Percentiles rank a stretch among this genome's conserved stretches.
These are phyloP conservation scores for Falco punctatus DNA, from an alignment of 2,113 vertebrate genomes.

Conservation along the genomic window DNA sequence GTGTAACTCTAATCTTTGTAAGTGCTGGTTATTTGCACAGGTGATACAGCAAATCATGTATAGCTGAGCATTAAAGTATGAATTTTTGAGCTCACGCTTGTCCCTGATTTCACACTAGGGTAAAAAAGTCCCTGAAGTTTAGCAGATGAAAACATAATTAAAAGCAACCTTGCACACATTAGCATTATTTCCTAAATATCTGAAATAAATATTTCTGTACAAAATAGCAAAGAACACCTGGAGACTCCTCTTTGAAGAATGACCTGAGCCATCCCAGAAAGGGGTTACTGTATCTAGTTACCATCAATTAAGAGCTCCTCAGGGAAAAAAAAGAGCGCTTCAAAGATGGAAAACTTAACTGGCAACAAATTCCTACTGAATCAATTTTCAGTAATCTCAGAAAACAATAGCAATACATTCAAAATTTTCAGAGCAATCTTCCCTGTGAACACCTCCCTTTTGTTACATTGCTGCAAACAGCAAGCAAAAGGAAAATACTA, in stretches of 20 bases:
- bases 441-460: background rate
- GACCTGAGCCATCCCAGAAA: background rate
- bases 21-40: background rate
- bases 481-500: background rate
- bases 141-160: conserved; percentile 4
- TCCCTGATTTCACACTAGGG: background rate
- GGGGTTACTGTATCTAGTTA: background rate
- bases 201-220: background rate
- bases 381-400: background rate
- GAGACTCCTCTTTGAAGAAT: background rate
- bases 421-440: background rate
- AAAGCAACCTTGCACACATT: background rate
- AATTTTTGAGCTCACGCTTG: background rate
- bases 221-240: background rate
- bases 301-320: background rate
- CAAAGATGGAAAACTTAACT: background rate
- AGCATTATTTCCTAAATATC: background rate
- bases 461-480: background rate
- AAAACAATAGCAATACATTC: background rate
- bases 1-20: background rate
- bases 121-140: background rate
- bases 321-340: background rate
- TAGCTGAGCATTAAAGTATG: background rate
- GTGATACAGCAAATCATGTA: background rate
- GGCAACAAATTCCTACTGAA: background rate